Base-by-base conservation (phyloP, 1,140 invertebrate species). In the Drosophila arizonae region DNA sequence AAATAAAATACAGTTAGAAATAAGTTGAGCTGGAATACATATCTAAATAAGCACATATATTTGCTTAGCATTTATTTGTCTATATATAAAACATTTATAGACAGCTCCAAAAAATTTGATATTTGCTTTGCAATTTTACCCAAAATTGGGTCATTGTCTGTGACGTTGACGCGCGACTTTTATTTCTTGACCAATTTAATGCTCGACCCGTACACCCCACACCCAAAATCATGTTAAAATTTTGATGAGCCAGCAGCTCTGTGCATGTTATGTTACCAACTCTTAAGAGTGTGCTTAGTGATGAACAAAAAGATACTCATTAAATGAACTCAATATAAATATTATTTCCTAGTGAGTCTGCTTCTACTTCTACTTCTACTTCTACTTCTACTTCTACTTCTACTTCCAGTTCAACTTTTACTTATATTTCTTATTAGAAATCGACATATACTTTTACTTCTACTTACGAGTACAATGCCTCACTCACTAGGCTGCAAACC, bases 91-190 rank as follows among this genome's bases (percentile, higher is more conserved):
- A 24, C 21, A 1, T 24, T 68, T 55, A 66, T 46, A 51, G 67
- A 75, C 54, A 17, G 51, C 58, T 45, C 33, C 48, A 46, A 54
- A 48, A 48, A 57, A 65, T 50, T 71, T 52, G 55, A 60, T 58
- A 39, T 24, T 71, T 64, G 24, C 36, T 77, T 48, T 43, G 41
- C 56, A 82, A 55, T 66, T 76, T 76, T 69, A 61, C 58, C 62
- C 15, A 51, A 63, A 86, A 70, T 60, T 86, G 76, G 75, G 81
- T 86, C 81, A 86, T 65, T 86, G 75, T 86, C 74, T 80, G 74
- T 30, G 62, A 51, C 65, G 66, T 41, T 68, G 54, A 45, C 5
- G 3, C 4, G 9, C 48, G 21, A 26, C 48, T 50, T 51, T 15
- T 10, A 28, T 15, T 54, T 24, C 76, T 81, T 77, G 75, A 64